A percentile compares a stretch with the other conserved stretches of the same genome.
These are phyloP conservation scores for Acromyrmex heyeri DNA, from an alignment of 1,140 invertebrate species.

Conservation along the genomic window DNA sequence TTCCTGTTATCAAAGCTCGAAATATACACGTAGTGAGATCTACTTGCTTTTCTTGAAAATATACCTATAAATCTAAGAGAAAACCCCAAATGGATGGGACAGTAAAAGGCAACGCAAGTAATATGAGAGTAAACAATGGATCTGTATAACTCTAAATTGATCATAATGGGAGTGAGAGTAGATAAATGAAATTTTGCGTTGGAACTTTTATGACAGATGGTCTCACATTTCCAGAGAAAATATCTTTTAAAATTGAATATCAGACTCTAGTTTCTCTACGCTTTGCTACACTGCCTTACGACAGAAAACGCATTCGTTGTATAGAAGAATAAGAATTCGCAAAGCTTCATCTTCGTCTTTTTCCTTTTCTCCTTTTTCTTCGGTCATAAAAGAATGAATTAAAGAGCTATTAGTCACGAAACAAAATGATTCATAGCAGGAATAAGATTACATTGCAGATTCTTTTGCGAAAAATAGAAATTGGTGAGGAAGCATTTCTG, in stretches of 20 bases:
- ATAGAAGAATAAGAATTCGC: slow-evolving; percentile 43
- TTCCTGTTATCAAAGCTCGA: slow-evolving; percentile 51
- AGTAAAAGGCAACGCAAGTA: slow-evolving; percentile 41
- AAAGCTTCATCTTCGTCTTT: neutral
- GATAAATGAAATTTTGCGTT: slow-evolving; percentile 59
- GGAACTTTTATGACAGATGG: slow-evolving; percentile 57
- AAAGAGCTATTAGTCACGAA: slow-evolving; percentile 50
- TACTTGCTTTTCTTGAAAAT: slow-evolving; percentile 38
- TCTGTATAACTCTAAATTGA: slow-evolving; percentile 55
- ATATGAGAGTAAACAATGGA: slow-evolving; percentile 53
- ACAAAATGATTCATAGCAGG: slow-evolving; percentile 43
- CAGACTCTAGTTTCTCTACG: slow-evolving; percentile 30
- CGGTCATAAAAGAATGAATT: slow-evolving; percentile 47
- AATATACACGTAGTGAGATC: slow-evolving; percentile 17
- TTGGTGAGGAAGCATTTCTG: neutral
- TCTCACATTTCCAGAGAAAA: slow-evolving; percentile 49
- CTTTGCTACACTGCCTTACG: slow-evolving; percentile 24
- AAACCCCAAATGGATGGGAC: slow-evolving; percentile 28
- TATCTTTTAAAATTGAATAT: slow-evolving; percentile 62
- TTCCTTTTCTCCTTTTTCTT: neutral
- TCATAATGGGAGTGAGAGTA: slow-evolving; percentile 52
- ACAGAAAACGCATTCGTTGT: slow-evolving; percentile 31
- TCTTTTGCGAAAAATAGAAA: slow-evolving; percentile 1
- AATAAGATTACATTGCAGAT: neutral
- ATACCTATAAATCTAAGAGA: slow-evolving; percentile 45